Evolutionary conservation across 2,797 vertebrate genomes (phyloP).

Genomic region (Corythornis leucogaster): DNA sequence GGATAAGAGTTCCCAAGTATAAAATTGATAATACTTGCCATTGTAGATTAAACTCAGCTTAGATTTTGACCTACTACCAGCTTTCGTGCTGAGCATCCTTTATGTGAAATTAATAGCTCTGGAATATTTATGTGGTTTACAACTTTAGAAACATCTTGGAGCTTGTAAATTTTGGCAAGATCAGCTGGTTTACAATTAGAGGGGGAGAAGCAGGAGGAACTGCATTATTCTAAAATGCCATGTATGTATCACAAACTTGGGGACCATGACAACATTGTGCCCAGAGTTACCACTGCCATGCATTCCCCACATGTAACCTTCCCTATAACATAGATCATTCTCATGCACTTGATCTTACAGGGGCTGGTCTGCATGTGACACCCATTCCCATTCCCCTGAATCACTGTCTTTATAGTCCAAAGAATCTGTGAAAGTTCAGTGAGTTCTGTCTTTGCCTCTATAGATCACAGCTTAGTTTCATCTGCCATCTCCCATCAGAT

Average conservation of each 20-base stretch:
- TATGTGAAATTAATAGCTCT: background rate
- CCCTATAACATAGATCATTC: background rate
- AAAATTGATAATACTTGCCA: background rate
- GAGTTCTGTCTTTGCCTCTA: background rate
- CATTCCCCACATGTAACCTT: background rate
- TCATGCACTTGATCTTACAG: background rate
- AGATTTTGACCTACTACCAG: background rate
- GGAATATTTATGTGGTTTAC: background rate
- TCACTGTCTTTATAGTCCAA: background rate
- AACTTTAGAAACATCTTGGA: background rate
- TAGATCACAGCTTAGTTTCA: too few species aligned
- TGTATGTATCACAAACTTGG: background rate
- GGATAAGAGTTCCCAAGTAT: background rate
- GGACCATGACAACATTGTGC: background rate
- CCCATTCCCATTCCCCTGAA: background rate
- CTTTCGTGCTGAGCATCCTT: background rate
- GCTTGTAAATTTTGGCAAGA: background rate
- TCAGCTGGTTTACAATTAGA: background rate
- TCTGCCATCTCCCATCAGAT: too few species aligned
- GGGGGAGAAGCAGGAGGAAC: background rate
- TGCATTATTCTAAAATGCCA: background rate
- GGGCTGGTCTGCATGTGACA: background rate
- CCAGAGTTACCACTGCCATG: background rate
- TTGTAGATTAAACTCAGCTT: background rate
- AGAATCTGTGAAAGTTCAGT: background rate